Base-by-base conservation (phyloP, 35 echinoderm and acorn worm genomes). In the Amphiura filiformis region DNA sequence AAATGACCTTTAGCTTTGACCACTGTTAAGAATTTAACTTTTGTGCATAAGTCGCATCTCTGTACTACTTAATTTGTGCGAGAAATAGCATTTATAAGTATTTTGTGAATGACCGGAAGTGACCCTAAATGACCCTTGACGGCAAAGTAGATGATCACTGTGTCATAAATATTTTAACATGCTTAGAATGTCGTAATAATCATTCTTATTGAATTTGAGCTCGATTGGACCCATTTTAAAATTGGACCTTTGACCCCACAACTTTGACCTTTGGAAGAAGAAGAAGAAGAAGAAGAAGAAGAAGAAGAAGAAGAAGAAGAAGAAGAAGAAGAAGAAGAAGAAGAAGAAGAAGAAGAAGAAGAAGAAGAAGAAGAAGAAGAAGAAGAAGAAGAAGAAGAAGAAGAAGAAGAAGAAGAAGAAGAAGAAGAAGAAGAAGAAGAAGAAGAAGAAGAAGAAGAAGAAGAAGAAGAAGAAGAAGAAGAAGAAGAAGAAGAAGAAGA, bases 321-420 rank as follows among this genome's bases (percentile, higher is more conserved):
- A 61, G 56, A 61, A 61, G 56, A 61, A 61, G 56, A 61, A 61
- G 56, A 61, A 61, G 56, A 61, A 61, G 56, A 61, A 61, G 56
- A 61, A 61, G 56, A 61, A 61, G 56, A 61, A 61, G 56, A 61
- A 61, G n/a, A n/a, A 61, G n/a, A n/a, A 61, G n/a, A n/a, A 61
- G n/a, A n/a, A 61, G n/a, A n/a, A 61, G n/a, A n/a, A 61, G n/a
- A n/a, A 61, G n/a, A n/a, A 61, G n/a, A n/a, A 61, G 56, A 61
- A 61, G 56, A 61, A 61, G 56, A 61, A 61, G 56, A 61, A 61
- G 56, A 61, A 61, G 56, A 61, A 61, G 56, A 61, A 61, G 56
- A 61, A 61, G 56, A 61, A 61, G 56, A 61, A 61, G 56, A 61
- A 61, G 56, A 61, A 61, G 56, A 61, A 61, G 56, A 61, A 61